phyloP scores from a whole-genome alignment of 2,888 invertebrate species.

The Allolobophora icterica region DNA sequence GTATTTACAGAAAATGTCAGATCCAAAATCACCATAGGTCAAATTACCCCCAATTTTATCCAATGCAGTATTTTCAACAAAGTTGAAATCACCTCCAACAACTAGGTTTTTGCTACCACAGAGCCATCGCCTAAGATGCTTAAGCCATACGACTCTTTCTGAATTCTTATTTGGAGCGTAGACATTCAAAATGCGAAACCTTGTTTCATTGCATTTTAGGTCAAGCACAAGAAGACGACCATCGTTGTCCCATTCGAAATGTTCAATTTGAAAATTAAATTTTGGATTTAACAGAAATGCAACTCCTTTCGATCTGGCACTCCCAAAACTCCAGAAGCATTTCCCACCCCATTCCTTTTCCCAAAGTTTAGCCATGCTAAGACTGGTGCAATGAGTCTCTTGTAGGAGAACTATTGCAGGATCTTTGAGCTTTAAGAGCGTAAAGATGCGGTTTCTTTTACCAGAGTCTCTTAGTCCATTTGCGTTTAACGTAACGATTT shows the following conservation, averaged over 20 bases:
- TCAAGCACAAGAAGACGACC: neutral
- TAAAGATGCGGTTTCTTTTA: neutral
- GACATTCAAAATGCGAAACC: neutral
- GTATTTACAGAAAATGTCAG: neutral
- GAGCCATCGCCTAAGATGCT: neutral
- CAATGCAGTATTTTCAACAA: neutral
- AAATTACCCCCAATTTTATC: neutral
- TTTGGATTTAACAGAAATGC: neutral
- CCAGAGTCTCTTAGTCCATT: neutral
- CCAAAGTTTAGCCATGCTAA: neutral
- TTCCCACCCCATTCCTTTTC: neutral
- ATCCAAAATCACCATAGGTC: neutral
- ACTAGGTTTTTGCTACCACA: neutral
- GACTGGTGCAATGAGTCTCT: neutral
- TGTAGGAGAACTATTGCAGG: neutral
- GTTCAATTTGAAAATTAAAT: neutral
- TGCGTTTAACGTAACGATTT: neutral
- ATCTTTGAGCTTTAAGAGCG: neutral
- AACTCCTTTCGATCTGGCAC: neutral
- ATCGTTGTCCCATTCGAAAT: neutral
- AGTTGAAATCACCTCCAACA: neutral
- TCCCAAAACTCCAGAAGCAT: constrained; percentile 3
- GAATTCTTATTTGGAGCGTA: neutral
- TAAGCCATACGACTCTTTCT: neutral
- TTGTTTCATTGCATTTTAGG: neutral